Conservation (phyloP, 2,888 invertebrate genomes). For the Neocrepidodera transversa region DNA sequence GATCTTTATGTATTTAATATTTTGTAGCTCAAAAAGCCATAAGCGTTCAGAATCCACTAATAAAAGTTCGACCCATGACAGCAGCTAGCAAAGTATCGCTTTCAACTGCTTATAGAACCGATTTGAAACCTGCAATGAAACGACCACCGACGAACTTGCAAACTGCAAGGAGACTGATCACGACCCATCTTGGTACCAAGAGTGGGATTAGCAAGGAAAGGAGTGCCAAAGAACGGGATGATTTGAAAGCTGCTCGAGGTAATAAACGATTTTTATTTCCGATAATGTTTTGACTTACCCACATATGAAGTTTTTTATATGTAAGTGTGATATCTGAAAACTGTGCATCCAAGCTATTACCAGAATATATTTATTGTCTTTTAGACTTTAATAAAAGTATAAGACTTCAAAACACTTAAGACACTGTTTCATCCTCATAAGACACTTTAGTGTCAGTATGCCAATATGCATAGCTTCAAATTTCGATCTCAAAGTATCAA, state of each 20-base stretch:
- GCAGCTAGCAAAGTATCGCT: constrained; percentile 51
- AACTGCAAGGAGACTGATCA: constrained; percentile 58
- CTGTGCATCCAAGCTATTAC: background rate
- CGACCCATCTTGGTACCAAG: constrained; percentile 56
- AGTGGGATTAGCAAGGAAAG: constrained; percentile 54
- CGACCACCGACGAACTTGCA: constrained; percentile 57
- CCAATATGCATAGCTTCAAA: too few relatives aligned
- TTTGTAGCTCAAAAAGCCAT: constrained; percentile 56
- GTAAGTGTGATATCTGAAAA: background rate
- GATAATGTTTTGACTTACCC: constrained; percentile 2
- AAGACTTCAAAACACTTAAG: too few relatives aligned
- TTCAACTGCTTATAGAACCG: constrained; percentile 51
- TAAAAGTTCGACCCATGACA: constrained; percentile 58
- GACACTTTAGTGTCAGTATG: too few relatives aligned
- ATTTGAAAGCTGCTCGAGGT: constrained; percentile 57
- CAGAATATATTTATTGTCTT: too few relatives aligned
- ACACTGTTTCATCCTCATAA: too few relatives aligned
- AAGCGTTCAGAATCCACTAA: constrained; percentile 51
- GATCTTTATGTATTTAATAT: too few relatives aligned
- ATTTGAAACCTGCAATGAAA: constrained; percentile 58
- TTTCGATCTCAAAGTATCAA: too few relatives aligned
- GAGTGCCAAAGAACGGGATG: constrained; percentile 53
- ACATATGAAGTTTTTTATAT: background rate
- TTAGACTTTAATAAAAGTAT: too few relatives aligned
- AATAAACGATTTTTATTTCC: constrained; percentile 10